Percentiles rank a stretch among this genome's conserved stretches.
Evolutionary conservation across 2,888 invertebrate genomes (phyloP).

Genomic region (Theretra japonica): DNA sequence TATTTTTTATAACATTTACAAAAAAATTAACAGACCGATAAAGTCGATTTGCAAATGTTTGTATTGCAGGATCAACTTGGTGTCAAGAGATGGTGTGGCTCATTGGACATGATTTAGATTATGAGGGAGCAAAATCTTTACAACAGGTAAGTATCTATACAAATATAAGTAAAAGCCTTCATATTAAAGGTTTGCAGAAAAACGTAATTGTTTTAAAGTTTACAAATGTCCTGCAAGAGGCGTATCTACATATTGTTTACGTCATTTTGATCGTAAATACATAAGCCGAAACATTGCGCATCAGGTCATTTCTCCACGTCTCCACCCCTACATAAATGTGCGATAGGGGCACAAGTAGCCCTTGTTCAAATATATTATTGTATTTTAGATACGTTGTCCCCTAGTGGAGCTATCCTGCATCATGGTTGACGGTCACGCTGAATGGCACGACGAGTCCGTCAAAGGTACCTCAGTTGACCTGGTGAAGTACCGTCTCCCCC

Average conservation of each 20-base stretch:
- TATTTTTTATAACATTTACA: too few relatives aligned
- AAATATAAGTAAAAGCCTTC: neutral
- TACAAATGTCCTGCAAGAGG: too few relatives aligned
- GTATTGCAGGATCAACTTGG: constrained; percentile 92
- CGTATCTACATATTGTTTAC: too few relatives aligned
- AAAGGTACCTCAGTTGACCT: constrained; percentile 90
- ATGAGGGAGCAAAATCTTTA: constrained; percentile 87
- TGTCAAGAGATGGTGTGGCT: constrained; percentile 97
- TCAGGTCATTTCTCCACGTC: too few relatives aligned
- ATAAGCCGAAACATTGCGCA: too few relatives aligned
- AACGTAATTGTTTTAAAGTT: too few relatives aligned
- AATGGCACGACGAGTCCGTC: constrained; percentile 84
- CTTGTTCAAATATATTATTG: neutral
- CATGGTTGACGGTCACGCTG: constrained; percentile 85
- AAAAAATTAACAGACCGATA: too few relatives aligned
- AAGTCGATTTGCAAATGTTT: neutral
- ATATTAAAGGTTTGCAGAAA: too few relatives aligned
- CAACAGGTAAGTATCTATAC: constrained; percentile 63
- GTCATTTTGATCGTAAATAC: too few relatives aligned
- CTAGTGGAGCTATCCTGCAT: constrained; percentile 89
- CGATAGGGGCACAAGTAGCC: too few relatives aligned
- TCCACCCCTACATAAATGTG: too few relatives aligned
- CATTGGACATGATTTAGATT: constrained; percentile 92
- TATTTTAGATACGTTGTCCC: constrained; percentile 87
- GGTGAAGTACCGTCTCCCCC: constrained; percentile 86